Base-by-base conservation (phyloP, 2,797 vertebrate species). In the Myioborus miniatus region DNA sequence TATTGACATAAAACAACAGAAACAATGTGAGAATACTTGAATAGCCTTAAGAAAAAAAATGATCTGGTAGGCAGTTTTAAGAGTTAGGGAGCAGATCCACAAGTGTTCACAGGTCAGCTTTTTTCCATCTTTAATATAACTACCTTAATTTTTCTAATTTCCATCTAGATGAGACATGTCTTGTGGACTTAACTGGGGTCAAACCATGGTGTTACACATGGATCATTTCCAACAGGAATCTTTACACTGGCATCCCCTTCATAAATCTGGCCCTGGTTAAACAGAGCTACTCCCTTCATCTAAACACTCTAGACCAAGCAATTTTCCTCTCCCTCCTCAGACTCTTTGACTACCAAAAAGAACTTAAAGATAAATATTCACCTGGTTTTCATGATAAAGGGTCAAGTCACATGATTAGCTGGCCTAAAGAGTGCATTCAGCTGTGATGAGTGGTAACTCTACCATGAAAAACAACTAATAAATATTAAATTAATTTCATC, bases 401-500 rank as follows among this genome's bases (percentile, higher is more conserved):
- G 69, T 82, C 53, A 93, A 79, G 77, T 47, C n/a, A 90, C 23
- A 39, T 67, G 15, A 87, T 87, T 90, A 93, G 27, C 7, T 90
- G 22, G 17, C 76, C 62, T 72, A 71, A 89, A 94, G 30, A 67
- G 69, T 37, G 50, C 29, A 65, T 41, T 85, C 36, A 94, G 3
- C n/a, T 80, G 58, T 50, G 27, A 64, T 60, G n/a, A 94, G 53
- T 53, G 36, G 32, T 41, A 95, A 87, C 50, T 96, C 55, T 83
- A 79, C 27, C 52, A 74, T 70, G 56, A 90, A 93, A 91, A 90
- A 16, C 19, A 89, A 71, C 49, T 53, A 90, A 92, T 74, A 90
- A 90, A 91, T 87, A 93, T 83, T 92, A 83, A 95, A 95, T 92
- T 81, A 79, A 19, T 91, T 89, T 87, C 21, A 65, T 65, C 34